Conservation (phyloP, 2,113 vertebrate species). For the Elaphurus davidianus region DNA sequence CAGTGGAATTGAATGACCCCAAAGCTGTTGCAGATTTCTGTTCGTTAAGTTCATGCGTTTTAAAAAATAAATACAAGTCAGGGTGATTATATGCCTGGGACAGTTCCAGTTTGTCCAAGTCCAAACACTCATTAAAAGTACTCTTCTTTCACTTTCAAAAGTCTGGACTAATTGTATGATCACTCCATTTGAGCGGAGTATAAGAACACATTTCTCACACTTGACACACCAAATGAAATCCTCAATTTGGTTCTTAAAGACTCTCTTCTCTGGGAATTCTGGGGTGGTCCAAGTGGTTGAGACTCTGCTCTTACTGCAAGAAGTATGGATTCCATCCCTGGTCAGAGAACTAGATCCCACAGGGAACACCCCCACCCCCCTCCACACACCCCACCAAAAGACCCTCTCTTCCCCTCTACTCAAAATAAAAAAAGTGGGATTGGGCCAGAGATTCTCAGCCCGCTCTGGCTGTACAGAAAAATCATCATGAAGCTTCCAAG, state of each 20-base stretch:
- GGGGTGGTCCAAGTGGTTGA: not conserved
- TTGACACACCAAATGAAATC: not conserved
- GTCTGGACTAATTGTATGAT: not conserved
- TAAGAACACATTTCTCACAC: not conserved
- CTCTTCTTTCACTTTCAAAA: not conserved
- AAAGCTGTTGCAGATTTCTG: not conserved
- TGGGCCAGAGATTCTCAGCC: not conserved
- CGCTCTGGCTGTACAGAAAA: not conserved
- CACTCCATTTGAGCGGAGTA: not conserved
- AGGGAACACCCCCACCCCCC: rapidly evolving
- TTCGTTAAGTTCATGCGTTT: not conserved
- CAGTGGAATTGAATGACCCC: not conserved
- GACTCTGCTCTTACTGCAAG: not conserved
- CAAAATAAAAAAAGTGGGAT: not conserved
- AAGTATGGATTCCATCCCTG: not conserved
- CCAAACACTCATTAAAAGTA: not conserved
- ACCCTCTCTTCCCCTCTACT: not conserved
- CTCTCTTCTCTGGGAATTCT: not conserved
- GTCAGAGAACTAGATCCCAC: not conserved
- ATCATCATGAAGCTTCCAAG: not conserved
- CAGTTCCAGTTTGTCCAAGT: not conserved
- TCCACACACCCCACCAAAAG: not conserved
- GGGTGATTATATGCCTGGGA: not conserved
- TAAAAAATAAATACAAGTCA: not conserved
- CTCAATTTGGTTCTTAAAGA: not conserved